These are phyloP conservation scores for Epinotia brunnichana DNA, from an alignment of 2,888 invertebrate species.

Conservation along the genomic window DNA sequence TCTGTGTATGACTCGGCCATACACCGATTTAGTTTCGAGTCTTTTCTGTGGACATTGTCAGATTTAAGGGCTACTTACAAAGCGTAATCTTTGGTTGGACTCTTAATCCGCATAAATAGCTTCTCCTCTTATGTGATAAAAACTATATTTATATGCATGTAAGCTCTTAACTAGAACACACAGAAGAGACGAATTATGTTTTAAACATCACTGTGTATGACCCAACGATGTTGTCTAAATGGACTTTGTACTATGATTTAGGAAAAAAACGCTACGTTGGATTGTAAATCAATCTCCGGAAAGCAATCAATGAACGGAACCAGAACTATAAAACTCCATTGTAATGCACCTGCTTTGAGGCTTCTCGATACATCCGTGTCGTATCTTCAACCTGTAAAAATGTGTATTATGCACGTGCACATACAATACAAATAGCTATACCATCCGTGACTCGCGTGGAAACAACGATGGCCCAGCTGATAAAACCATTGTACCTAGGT, in stretches of 20 bases:
- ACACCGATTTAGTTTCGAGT: too few species aligned
- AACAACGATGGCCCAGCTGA: conserved; percentile 57
- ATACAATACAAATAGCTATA: conserved; percentile 37
- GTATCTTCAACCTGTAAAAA: conserved; percentile 48
- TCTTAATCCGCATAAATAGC: too few species aligned
- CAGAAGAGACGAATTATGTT: too few species aligned
- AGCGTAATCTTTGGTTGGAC: too few species aligned
- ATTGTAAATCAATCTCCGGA: conserved; percentile 46
- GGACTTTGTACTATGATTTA: background rate
- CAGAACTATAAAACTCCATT: conserved; percentile 64
- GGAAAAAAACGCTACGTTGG: conserved; percentile 13
- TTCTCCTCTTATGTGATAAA: too few species aligned
- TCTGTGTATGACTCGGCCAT: too few species aligned
- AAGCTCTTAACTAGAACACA: too few species aligned
- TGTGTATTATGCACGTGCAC: conserved; percentile 33
- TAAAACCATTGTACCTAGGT: conserved; percentile 67
- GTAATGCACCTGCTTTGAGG: conserved; percentile 47
- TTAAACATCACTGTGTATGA: too few species aligned
- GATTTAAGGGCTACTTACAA: too few species aligned
- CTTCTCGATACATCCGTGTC: conserved; percentile 53
- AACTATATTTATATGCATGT: too few species aligned
- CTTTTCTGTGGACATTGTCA: too few species aligned
- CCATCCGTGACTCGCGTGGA: conserved; percentile 52
- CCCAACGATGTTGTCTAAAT: background rate
- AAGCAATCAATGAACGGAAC: conserved; percentile 58